A percentile compares a stretch with the other conserved stretches of the same genome.
Evolutionary conservation across 2,797 vertebrate species (phyloP).

Genomic region (Oreonectes daqikongensis): DNA sequence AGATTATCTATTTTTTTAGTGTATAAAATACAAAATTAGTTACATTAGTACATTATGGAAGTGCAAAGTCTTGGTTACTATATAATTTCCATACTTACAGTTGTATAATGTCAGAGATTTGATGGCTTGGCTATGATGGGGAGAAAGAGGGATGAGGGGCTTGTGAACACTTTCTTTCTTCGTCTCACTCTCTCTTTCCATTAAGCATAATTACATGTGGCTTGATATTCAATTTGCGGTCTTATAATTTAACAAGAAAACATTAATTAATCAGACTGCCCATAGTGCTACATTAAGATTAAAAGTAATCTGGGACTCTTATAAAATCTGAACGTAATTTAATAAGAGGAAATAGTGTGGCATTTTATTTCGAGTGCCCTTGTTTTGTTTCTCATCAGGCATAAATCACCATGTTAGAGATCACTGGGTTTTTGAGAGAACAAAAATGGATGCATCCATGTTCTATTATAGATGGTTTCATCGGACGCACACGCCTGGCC

Average conservation of each 20-base stretch:
- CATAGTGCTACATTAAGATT: conserved; percentile 59
- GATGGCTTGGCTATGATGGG: not conserved
- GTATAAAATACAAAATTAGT: too few relatives aligned
- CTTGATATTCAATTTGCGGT: conserved; percentile 65
- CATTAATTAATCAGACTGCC: conserved; percentile 66
- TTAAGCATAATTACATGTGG: conserved; percentile 63
- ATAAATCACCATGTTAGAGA: conserved; percentile 14
- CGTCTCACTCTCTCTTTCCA: conserved; percentile 62
- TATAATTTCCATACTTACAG: not conserved
- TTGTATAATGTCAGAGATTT: not conserved
- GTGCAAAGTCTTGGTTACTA: too few relatives aligned
- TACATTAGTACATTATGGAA: too few relatives aligned
- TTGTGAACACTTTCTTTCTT: conserved; percentile 2
- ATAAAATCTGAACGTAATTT: conserved; percentile 22
- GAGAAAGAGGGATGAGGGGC: not conserved
- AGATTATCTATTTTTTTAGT: too few relatives aligned
- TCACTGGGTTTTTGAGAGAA: not conserved
- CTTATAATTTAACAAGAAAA: conserved; percentile 68
- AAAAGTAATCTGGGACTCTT: conserved; percentile 31
- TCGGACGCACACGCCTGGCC: too few relatives aligned
- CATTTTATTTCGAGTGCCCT: conserved; percentile 37
- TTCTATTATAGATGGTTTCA: too few relatives aligned
- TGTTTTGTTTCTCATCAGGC: conserved; percentile 15
- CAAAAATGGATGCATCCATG: too few relatives aligned
- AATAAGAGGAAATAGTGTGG: conserved; percentile 25